Evolutionary conservation across 2,113 vertebrate genomes (phyloP), one percentile per base, ranked within the genome.

Genomic region (Argyrosomus japonicus): DNA sequence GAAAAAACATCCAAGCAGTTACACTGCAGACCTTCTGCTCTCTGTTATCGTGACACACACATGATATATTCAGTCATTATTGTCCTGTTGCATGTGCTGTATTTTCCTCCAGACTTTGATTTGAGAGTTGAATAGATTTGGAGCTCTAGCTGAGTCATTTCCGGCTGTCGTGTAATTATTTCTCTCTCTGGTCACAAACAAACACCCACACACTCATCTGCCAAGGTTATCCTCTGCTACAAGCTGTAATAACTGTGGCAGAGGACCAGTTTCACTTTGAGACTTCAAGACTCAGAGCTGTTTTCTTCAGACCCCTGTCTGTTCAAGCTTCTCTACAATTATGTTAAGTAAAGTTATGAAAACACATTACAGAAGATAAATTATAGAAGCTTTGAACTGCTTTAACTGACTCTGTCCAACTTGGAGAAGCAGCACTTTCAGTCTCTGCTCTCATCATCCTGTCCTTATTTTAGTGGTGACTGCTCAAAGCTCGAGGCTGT

Each of bases 101-200:
- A 6, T 57, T 61, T 75, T 75, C 47, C 54, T 6, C 65, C 57
- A 64, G 57, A 53, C 54, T 36, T n/a, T 36, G 23, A 43, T 79
- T 48, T 68, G 6, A 64, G 25, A 53, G 19, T 53, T 53, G 18
- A 53, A 21, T 58, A 45, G 69, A 64, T 54, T 58, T 75, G 29
- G 21, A 77, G 60, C 25, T 65, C 65, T 32, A 51, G 68, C 60
- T 82, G 70, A 84, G 62, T 88, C 74, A 82, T 64, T 78, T 88
- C 60, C 23, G 27, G n/a, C 60, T 79, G 54, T 60, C 19, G 6
- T 71, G 18, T 75, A 60, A 84, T 82, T 62, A 62, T 81, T 61
- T 63, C 51, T 76, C 78, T 72, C 68, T 68, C 62, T 78, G 58
- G 50, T 74, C 63, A 60, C 78, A 84, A 79, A 72, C 53, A 81